Percentiles rank a stretch among this genome's conserved stretches.
These are phyloP conservation scores for Pyrrhia umbra DNA, from an alignment of 2,888 invertebrate genomes.

Conservation along the genomic window DNA sequence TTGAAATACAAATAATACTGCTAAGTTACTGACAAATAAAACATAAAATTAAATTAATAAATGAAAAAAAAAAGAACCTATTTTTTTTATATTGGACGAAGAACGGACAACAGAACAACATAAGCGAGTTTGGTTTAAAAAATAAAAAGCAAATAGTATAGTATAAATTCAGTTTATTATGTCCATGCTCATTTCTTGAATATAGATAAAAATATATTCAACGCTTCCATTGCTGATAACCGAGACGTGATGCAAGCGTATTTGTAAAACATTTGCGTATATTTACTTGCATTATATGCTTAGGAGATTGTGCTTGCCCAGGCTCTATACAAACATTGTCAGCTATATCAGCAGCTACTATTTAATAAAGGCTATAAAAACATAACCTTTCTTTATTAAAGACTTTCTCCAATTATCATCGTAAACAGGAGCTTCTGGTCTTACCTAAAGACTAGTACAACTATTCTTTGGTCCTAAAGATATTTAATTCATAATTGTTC, in stretches of 20 bases:
- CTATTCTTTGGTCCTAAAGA: conserved; percentile 47
- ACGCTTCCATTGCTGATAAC: conserved; percentile 28
- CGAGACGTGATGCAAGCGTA: conserved; percentile 30
- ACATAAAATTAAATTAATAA: conserved; percentile 29
- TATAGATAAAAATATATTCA: conserved; percentile 30
- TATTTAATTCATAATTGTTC: conserved; percentile 35
- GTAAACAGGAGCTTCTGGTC: conserved; percentile 5
- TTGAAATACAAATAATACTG: conserved; percentile 72
- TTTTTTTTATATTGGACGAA: conserved; percentile 1
- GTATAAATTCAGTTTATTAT: conserved; percentile 46
- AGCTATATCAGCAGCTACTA: conserved; percentile 35
- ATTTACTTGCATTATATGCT: conserved; percentile 40
- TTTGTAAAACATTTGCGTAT: conserved; percentile 30
- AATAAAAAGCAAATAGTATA: conserved; percentile 50
- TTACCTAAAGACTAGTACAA: conserved; percentile 37
- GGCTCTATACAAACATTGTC: conserved; percentile 49
- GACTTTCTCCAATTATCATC: conserved; percentile 33
- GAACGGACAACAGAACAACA: conserved; percentile 6
- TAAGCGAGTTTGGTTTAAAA: conserved; percentile 32
- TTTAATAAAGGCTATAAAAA: conserved; percentile 46
- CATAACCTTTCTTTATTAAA: conserved; percentile 37
- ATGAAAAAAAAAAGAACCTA: background rate
- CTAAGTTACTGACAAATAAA: conserved; percentile 61
- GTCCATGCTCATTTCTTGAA: conserved; percentile 34
- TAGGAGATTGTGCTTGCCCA: conserved; percentile 34